A percentile compares a stretch with the other conserved stretches of the same genome.
Conservation (phyloP, 2,797 vertebrate genomes). For the Yasuhikotakia modesta region DNA sequence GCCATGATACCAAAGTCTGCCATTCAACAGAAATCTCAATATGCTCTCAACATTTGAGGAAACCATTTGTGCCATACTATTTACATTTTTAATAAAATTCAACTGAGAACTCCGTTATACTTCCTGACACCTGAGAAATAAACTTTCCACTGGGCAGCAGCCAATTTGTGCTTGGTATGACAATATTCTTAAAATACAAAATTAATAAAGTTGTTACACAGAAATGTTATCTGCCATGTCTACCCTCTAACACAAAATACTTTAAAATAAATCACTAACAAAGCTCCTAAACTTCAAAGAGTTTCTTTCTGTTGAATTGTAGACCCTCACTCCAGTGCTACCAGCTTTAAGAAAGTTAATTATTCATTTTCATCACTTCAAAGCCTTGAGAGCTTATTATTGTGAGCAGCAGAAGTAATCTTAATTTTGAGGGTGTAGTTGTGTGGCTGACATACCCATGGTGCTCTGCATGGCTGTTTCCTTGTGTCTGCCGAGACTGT, state of each 20-base stretch:
- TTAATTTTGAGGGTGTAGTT: conserved; percentile 27
- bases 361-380: conserved; percentile 50
- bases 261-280: conserved; percentile 26
- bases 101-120: background rate
- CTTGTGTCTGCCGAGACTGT: conserved; percentile 63
- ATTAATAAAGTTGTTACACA: background rate
- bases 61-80: background rate
- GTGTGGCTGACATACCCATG: conserved; percentile 57
- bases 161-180: conserved; percentile 9
- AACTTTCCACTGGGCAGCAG: background rate
- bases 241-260: conserved; percentile 4
- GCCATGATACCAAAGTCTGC: background rate
- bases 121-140: background rate
- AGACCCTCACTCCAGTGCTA: conserved; percentile 14
- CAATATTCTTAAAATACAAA: background rate
- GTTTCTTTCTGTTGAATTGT: conserved; percentile 5
- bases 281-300: conserved; percentile 4
- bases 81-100: background rate
- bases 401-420: conserved; percentile 26
- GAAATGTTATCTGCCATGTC: background rate
- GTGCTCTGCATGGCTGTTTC: conserved; percentile 75
- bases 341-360: conserved; percentile 48
- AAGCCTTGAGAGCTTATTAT: conserved; percentile 39
- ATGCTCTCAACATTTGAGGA: background rate
- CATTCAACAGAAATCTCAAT: background rate